Evolutionary conservation across 1,140 invertebrate genomes (phyloP), one percentile per base, ranked within the genome.

Genomic region (Tigriopus japonicus): DNA sequence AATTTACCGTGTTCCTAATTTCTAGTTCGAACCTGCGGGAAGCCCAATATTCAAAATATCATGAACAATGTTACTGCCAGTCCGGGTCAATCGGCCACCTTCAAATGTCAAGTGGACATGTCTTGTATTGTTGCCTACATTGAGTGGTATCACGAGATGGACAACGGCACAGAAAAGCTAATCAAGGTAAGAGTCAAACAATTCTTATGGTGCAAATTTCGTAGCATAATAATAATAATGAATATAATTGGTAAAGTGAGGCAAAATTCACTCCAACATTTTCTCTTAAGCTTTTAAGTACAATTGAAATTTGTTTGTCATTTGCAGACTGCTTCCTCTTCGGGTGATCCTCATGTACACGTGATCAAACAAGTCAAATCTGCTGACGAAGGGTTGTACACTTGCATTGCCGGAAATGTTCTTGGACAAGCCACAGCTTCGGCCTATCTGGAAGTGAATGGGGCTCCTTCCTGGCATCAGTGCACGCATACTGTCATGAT

Each of bases 101-200:
- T 54, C 52, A 54, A 54, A 54, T 54, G 52, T 42, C 41, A 58
- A 23, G 41, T 58, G 12, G 55, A 58, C 40, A 58, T 58, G 55
- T 58, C 55, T 41, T 58, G 55, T 35, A 58, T 58, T 23, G 55
- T 58, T 17, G 55, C 55, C 15, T 58, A 41, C 28, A 58, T 58
- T 42, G 55, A 58, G 23, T 58, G 55, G 55, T 58, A 58, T 42
- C 55, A 58, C 41, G 55, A 58, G 17, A 58, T 58, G 55, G 28
- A 40, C 28, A 58, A 58, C 42, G 55, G 55, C 15, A 58, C 55
- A 13, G 55, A 40, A 42, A 58, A 40, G 15, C 15, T 41, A 35
- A 58, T 58, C n/a, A 58, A 58, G 55, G 55, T 58, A 42, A 23
- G 41, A 5, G 2, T 13, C n/a, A 35, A 35, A 35, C 28, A 35